Base-by-base conservation (phyloP, 2,888 invertebrate genomes). In the Lamproptera curius region DNA sequence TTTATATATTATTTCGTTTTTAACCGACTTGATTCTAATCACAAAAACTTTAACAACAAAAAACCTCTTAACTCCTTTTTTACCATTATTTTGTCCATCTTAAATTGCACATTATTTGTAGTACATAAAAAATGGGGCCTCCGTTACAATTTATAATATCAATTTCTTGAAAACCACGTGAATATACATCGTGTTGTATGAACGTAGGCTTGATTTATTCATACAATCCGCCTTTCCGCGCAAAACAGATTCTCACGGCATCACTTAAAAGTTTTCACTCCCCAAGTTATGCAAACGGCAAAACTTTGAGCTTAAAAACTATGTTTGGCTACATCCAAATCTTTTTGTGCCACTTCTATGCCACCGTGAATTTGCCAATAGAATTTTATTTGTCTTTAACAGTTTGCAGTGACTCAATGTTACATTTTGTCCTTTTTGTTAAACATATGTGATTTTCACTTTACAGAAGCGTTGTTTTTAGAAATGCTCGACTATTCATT, bases 221-320 rank as follows among this genome's bases (percentile, higher is more conserved):
- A n/a, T n/a, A n/a, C n/a, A 50, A 45, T 45, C 44, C 26, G 38
- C 39, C 41, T 40, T 35, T 44, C 20, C 16, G 35, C 33, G 26
- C 42, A 45, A 50, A 45, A 50, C 44, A 56, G 54, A 56, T 53
- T 76, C 76, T 79, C 77, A 77, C 74, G 70, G 63, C 61, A 61
- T 63, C 67, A 67, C 71, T 74, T 67, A 65, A 73, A 76, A 77
- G 74, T 76, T 78, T 73, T 68, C 67, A 65, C 69, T 72, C 70
- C 75, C 67, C 73, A 73, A 79, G 75, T 77, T 70, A 83, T 82
- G 78, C 76, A 81, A 82, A 85, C 78, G 77, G 81, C 75, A 65
- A 78, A 81, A 82, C 74, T 83, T 81, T 61, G 67, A 65, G 71
- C 73, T 74, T 72, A 69, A 74, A 74, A 78, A 80, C 73, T 70